These are phyloP conservation scores for Cololabis saira DNA, from an alignment of 2,113 vertebrate genomes.

Conservation along the genomic window DNA sequence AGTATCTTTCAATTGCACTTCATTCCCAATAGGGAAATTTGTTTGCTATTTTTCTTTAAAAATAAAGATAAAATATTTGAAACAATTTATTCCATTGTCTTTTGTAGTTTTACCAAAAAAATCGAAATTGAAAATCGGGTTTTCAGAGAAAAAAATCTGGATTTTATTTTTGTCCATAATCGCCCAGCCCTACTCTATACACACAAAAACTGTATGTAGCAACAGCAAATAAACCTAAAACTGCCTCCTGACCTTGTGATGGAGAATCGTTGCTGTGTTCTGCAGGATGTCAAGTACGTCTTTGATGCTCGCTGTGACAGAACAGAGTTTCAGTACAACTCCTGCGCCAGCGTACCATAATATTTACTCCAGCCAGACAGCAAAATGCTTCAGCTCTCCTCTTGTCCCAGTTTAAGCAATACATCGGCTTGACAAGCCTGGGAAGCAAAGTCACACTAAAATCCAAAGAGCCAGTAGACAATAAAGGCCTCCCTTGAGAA, in stretches of 20 bases:
- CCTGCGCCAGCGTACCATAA: slow-evolving; percentile 63
- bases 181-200: no score
- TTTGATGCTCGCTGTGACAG: slow-evolving; percentile 31
- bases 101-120: no score
- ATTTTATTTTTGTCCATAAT: no score
- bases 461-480: slow-evolving; percentile 32
- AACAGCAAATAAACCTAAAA: slow-evolving; percentile 7
- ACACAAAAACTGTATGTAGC: neutral
- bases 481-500: slow-evolving; percentile 24
- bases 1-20: no score
- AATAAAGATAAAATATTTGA: no score
- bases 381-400: slow-evolving; percentile 60
- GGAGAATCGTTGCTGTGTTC: slow-evolving; percentile 1
- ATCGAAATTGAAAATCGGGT: no score
- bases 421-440: slow-evolving; percentile 73
- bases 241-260: neutral
- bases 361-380: slow-evolving; percentile 77
- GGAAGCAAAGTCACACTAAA: slow-evolving; percentile 46
- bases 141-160: no score
- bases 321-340: slow-evolving; percentile 40
- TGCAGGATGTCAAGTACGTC: slow-evolving; percentile 25
- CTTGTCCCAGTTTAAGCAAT: slow-evolving; percentile 66
- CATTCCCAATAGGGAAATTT: no score
- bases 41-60: no score
- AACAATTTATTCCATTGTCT: no score